phyloP scores from a whole-genome alignment of 2,113 vertebrate genomes.

The Sakesphorus luctuosus region DNA sequence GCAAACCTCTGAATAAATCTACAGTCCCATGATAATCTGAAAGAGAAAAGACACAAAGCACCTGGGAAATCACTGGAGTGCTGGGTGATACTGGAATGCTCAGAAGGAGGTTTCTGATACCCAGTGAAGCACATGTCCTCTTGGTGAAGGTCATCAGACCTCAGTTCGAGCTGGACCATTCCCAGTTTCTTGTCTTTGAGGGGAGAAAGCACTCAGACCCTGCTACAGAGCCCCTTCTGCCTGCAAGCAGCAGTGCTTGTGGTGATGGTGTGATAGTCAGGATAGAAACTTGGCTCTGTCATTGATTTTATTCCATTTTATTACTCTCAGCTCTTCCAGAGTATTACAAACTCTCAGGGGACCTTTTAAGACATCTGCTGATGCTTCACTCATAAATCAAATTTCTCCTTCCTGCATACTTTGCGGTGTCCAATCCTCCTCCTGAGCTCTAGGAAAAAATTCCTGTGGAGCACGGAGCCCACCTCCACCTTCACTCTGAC shows the following conservation, averaged over 20 bases:
- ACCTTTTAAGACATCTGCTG: conserved; percentile 47
- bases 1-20: not conserved
- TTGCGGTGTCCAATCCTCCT: not conserved
- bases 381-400: conserved; percentile 47
- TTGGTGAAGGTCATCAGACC: not conserved
- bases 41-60: not conserved
- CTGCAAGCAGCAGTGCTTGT: fast-evolving
- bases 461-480: not conserved
- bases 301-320: conserved; percentile 46
- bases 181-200: fast-evolving
- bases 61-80: not conserved
- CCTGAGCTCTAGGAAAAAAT: not conserved
- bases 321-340: conserved; percentile 39
- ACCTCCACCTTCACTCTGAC: fast-evolving
- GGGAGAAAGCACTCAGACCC: not conserved
- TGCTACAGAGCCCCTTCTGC: not conserved
- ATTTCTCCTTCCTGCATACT: conserved; percentile 11
- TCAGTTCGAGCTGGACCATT: not conserved
- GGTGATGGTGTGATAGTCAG: not conserved
- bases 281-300: not conserved
- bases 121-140: not conserved
- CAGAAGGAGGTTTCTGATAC: not conserved
- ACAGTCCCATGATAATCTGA: not conserved
- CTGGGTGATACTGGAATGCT: fast-evolving
- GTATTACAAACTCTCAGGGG: conserved; percentile 15